Evolutionary conservation across 2,888 invertebrate genomes (phyloP).

Genomic region (Drosophila atripex): DNA sequence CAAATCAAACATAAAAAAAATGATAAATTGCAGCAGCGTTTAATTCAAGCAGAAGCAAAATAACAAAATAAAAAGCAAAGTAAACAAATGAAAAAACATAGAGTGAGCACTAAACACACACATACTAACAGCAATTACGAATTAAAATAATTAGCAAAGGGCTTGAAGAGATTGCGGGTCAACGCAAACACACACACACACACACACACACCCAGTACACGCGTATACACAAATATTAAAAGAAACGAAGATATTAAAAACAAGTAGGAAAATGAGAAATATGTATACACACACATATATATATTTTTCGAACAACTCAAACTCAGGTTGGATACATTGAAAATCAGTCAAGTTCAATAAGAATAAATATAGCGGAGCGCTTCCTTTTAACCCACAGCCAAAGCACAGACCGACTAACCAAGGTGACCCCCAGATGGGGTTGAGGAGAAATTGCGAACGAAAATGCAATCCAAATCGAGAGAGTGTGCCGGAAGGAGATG

Average conservation of each 20-base stretch:
- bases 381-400: conserved; percentile 78
- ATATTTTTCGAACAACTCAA: conserved; percentile 77
- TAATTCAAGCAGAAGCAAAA: conserved; percentile 22
- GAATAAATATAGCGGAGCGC: conserved; percentile 72
- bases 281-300: conserved; percentile 55
- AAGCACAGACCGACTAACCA: conserved; percentile 47
- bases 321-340: conserved; percentile 79
- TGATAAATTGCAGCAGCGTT: conserved; percentile 42
- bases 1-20: conserved; percentile 53
- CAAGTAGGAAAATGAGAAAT: conserved; percentile 30
- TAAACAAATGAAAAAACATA: conserved; percentile 61
- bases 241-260: conserved; percentile 8
- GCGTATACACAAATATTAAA: conserved; percentile 31
- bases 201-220: conserved; percentile 41
- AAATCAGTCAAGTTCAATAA: conserved; percentile 75
- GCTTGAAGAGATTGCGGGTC: conserved; percentile 41
- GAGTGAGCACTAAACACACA: conserved; percentile 71
- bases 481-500: conserved; percentile 1
- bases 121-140: conserved; percentile 50
- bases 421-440: conserved; percentile 37
- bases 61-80: conserved; percentile 33
- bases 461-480: conserved; percentile 19
- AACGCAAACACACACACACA: conserved; percentile 35
- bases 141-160: conserved; percentile 59
- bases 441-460: conserved; percentile 3